A percentile compares a stretch with the other conserved stretches of the same genome.
phyloP scores from a whole-genome alignment of 2,797 vertebrate species.

The Synanceia verrucosa region DNA sequence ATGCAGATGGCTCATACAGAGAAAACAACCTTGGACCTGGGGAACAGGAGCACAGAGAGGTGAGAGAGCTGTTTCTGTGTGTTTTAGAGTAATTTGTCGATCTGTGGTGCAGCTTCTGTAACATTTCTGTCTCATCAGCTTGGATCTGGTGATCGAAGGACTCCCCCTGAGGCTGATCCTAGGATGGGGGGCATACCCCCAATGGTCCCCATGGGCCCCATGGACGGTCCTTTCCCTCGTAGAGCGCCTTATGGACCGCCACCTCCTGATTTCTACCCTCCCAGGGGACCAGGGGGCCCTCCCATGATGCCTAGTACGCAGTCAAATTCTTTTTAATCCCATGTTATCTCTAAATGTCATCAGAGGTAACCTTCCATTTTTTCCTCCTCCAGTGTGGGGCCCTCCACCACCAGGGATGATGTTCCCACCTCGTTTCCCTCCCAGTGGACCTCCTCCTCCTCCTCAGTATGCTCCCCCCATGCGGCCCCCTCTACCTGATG shows the following conservation, averaged over 20 bases:
- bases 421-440: conserved; percentile 67
- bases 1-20: conserved; percentile 63
- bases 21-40: conserved; percentile 62
- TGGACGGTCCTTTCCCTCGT: conserved; percentile 69
- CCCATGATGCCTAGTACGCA: conserved; percentile 71
- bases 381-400: conserved; percentile 63
- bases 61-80: conserved; percentile 16
- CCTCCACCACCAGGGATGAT: conserved; percentile 67
- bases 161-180: conserved; percentile 64
- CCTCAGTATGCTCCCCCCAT: conserved; percentile 52
- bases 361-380: neutral
- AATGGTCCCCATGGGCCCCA: conserved; percentile 52
- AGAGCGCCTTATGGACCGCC: conserved; percentile 71
- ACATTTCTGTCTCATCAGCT: conserved; percentile 27
- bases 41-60: conserved; percentile 66
- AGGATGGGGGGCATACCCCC: conserved; percentile 53
- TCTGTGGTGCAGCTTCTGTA: neutral
- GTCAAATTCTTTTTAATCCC: neutral
- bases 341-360: neutral
- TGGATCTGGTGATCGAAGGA: conserved; percentile 60
- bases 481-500: conserved; percentile 31
- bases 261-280: conserved; percentile 68
- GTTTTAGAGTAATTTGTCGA: neutral
- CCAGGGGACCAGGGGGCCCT: conserved; percentile 63
- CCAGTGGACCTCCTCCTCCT: conserved; percentile 52